Conservation (phyloP, 2,113 vertebrate genomes). For the Pan paniscus region DNA sequence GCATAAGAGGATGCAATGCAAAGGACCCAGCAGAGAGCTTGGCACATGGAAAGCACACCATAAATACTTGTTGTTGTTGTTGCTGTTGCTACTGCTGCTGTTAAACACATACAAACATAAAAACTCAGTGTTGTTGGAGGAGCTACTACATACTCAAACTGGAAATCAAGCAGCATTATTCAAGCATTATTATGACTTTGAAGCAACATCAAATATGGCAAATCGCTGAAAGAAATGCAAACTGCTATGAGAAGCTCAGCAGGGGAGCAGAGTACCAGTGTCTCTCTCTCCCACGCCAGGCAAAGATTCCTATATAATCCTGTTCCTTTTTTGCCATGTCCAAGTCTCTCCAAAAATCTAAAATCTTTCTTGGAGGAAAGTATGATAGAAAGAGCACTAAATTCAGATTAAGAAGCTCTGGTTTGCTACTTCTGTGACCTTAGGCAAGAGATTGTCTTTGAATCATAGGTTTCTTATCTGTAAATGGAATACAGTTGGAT, state of each 20-base stretch:
- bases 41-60: neutral
- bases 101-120: neutral
- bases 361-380: neutral
- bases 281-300: neutral
- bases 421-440: conserved; percentile 13
- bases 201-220: neutral
- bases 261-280: neutral
- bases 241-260: neutral
- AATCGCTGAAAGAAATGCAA: neutral
- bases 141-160: neutral
- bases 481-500: neutral
- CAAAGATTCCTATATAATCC: neutral
- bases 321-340: neutral
- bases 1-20: neutral
- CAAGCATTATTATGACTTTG: neutral
- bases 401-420: neutral
- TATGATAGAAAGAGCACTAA: neutral
- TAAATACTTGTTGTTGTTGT: neutral
- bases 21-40: neutral
- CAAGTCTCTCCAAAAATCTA: neutral
- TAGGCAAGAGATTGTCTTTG: conserved; percentile 12
- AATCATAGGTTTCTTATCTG: neutral
- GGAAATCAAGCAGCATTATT: neutral
- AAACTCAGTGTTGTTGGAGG: neutral
- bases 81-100: neutral